Conservation (phyloP, 1,140 invertebrate species). For the Scaptomyza pallida region DNA sequence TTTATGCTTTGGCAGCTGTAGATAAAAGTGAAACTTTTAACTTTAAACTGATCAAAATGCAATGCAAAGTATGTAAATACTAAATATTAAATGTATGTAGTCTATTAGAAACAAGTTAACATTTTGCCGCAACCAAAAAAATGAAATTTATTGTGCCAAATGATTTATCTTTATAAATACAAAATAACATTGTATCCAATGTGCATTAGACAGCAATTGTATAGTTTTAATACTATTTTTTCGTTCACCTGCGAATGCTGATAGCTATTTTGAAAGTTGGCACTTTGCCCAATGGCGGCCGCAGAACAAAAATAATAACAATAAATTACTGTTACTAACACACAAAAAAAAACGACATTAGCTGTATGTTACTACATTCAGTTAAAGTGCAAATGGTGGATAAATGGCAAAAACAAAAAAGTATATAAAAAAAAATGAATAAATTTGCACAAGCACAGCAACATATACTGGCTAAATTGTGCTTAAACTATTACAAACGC, state of each 20-base stretch:
- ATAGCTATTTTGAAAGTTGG: constrained; percentile 62
- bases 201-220: constrained; percentile 62
- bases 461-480: constrained; percentile 29
- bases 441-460: not conserved
- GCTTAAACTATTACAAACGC: constrained; percentile 50
- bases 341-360: constrained; percentile 51
- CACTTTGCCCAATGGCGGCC: constrained; percentile 55
- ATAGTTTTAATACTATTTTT: constrained; percentile 29
- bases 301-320: constrained; percentile 59
- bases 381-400: constrained; percentile 32
- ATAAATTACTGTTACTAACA: constrained; percentile 67
- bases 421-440: not conserved
- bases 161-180: constrained; percentile 43
- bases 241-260: constrained; percentile 41
- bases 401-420: constrained; percentile 34
- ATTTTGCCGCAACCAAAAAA: not conserved
- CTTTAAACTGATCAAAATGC: constrained; percentile 63
- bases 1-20: constrained; percentile 38
- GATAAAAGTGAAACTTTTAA: constrained; percentile 50
- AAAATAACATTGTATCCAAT: constrained; percentile 46
- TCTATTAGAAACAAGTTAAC: not conserved
- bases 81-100: constrained; percentile 21
- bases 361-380: constrained; percentile 42
- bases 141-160: constrained; percentile 12
- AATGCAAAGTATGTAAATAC: constrained; percentile 39